phyloP scores from a whole-genome alignment of 1,140 invertebrate species.

The Periplaneta americana region DNA sequence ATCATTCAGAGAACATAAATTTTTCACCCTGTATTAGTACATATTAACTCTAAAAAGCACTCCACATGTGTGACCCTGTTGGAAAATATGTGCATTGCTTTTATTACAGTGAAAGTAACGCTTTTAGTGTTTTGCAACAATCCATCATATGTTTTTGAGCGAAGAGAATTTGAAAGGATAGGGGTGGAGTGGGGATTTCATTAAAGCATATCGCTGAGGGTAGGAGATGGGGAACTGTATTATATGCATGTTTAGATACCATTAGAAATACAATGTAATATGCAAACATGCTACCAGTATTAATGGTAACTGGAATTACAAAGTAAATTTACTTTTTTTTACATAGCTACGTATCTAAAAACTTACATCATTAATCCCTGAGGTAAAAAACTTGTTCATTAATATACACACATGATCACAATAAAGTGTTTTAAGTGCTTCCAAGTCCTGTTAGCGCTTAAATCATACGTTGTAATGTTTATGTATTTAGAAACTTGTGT shows the following conservation, averaged over 20 bases:
- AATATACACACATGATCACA: not conserved
- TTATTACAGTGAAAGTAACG: not conserved
- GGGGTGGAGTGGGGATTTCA: not conserved
- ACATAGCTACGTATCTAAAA: not conserved
- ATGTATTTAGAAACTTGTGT: not conserved
- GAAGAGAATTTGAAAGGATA: not conserved
- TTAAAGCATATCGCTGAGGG: not conserved
- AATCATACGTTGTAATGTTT: not conserved
- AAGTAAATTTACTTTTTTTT: not conserved
- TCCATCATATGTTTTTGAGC: not conserved
- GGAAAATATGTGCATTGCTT: not conserved
- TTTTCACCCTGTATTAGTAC: not conserved
- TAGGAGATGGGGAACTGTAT: not conserved
- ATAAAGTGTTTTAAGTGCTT: not conserved
- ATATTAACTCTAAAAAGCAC: not conserved
- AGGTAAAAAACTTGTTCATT: not conserved
- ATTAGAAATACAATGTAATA: not conserved
- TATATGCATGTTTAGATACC: not conserved
- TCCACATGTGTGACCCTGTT: not conserved
- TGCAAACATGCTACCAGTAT: not conserved
- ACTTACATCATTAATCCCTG: not conserved
- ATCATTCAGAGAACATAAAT: not conserved
- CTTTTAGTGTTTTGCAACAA: not conserved
- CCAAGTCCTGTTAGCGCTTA: not conserved
- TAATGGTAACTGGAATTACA: not conserved